Evolutionary conservation across 2,888 invertebrate species (phyloP), one percentile per base, ranked within the genome.

Genomic region (Patella caerulea): DNA sequence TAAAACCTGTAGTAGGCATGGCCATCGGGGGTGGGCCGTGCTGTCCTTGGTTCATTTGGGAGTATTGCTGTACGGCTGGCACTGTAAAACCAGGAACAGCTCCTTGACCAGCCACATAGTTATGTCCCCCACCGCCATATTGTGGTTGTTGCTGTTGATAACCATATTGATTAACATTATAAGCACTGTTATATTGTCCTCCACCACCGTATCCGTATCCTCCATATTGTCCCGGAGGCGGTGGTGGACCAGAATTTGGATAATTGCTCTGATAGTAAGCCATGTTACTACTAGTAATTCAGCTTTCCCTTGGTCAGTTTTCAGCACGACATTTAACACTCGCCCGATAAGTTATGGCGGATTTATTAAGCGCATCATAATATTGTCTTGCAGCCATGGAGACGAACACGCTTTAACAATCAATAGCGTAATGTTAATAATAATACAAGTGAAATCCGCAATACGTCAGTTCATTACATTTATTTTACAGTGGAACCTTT

Each of bases 161-260:
- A 52, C 76, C 79, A 70, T 83, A 84, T 70, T 82, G 82, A 75
- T 84, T 84, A 53, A 84, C 82, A 78, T 83, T 83, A 74, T 84
- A 84, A 17, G 84, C 82, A 82, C 83, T 84, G 72, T 77, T 71
- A 3, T 70, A 54, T 55, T 75, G 75, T 15, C 29, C 19, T 24
- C 75, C 71, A 24, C 53, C 45, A 34, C 34, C 29, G 19, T 65
- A 24, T 1, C 24, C 24, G 24, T 24, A 65, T 11, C 24, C 24
- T 12, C 19, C 65, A 65, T 9, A 24, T 24, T 65, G 65, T 65
- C 65, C 65, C 3, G 65, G 45, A 45, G 45, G 45, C 45, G 45
- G 45, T 45, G 45, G 45, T 45, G 45, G 45, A 45, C 45, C 45
- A 45, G 45, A 45, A 45, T 74, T 24, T 3, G 83, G 83, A 65